Evolutionary conservation across 30 jellyfish, hydroid and myxozoan species (phyloP), one percentile per base, ranked within the genome.

Genomic region (Turritopsis rubra): DNA sequence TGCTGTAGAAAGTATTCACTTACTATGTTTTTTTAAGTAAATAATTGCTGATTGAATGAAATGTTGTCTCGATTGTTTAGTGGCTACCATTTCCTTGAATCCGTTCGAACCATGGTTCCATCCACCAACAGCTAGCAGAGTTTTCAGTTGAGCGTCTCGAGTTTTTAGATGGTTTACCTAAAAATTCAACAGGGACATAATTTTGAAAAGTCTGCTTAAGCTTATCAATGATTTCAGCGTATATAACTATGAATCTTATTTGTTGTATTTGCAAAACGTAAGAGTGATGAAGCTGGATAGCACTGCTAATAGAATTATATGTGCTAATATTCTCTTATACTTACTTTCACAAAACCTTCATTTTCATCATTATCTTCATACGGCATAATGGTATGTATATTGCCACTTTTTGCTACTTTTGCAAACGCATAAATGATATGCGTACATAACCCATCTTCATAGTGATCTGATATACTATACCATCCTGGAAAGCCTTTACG

Each of bases 371-470:
- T 68, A n/a, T n/a, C 9, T 68, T 68, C 77, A 68, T 68, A 68
- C 77, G 77, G 77, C 9, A 68, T 17, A 7, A 68, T 68, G 0
- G 77, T 23, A 68, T n/a, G 19, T 68, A 17, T 68, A 8, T 27
- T 27, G 30, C 16, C 30, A 27, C 31, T n/a, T n/a, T n/a, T 27
- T 8, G 1, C 60, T 8, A 74, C 82, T 0, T 74, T 26, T 23
- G 82, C 82, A 29, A 74, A 74, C 65, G 82, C 53, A 4, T 74
- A 74, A 74, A 74, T 74, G 41, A 74, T 74, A 74, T 74, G 82
- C 65, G 82, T 74, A 74, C 82, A 74, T 74, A 74, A 74, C 18
- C 71, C 82, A 23, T 23, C 26, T 74, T 74, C 82, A 41, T 74
- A 74, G 23, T 74, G 52, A 74, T 29, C 60, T 27, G 77, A 23